Percentiles rank a stretch among this genome's conserved stretches.
Conservation (phyloP, 2,888 invertebrate genomes). For the Aphidoletes aphidimyza region DNA sequence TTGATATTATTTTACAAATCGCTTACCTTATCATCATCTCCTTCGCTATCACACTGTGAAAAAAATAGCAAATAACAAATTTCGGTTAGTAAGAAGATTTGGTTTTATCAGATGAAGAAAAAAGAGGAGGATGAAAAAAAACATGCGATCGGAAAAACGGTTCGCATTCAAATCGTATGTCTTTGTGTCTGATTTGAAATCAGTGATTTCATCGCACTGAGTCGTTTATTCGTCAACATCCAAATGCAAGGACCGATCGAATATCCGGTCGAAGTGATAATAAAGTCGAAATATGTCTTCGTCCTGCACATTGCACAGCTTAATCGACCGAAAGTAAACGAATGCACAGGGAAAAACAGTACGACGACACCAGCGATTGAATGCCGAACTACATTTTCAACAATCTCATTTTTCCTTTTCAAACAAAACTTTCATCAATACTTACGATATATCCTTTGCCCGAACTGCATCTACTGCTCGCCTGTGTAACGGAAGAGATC, state of each 20-base stretch:
- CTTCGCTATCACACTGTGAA: slow-evolving; percentile 93
- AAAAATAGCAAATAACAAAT: slow-evolving; percentile 66
- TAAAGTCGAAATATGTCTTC: not conserved
- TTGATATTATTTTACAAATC: not conserved
- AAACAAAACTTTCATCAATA: slow-evolving; percentile 61
- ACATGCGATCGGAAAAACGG: slow-evolving; percentile 49
- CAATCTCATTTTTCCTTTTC: not conserved
- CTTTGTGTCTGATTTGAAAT: not conserved
- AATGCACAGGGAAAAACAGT: not conserved
- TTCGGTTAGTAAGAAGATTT: too few species aligned
- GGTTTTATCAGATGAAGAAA: too few species aligned
- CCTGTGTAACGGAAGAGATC: slow-evolving; percentile 71
- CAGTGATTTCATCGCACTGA: too few species aligned
- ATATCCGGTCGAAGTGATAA: not conserved
- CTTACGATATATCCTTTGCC: slow-evolving; percentile 96
- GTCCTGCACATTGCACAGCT: not conserved
- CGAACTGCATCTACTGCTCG: slow-evolving; percentile 92
- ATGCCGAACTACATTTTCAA: not conserved
- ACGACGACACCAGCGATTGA: too few species aligned
- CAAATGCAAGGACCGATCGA: too few species aligned
- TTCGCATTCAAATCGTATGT: slow-evolving; percentile 54
- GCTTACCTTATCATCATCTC: slow-evolving; percentile 90
- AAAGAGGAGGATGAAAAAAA: not conserved
- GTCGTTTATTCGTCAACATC: too few species aligned
- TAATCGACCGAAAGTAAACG: not conserved